Evolutionary conservation across 2,888 invertebrate genomes (phyloP), one percentile per base, ranked within the genome.

Genomic region (Cacoxenus indagator): DNA sequence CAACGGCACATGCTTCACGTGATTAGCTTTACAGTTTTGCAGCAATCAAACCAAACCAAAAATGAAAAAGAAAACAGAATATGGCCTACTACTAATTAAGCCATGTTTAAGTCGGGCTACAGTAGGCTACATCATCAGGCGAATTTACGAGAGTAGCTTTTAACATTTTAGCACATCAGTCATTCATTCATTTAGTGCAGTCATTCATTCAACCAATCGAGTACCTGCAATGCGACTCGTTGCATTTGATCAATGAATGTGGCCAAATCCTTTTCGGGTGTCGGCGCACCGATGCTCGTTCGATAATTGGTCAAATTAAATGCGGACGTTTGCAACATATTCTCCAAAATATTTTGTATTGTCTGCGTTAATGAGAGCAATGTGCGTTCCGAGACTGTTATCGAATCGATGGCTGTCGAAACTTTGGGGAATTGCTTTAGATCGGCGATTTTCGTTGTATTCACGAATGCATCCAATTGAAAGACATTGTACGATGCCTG

Each of bases 401-500:
- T 86, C 2, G 84, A 81, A 79, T 85, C 85, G 75, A 88, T 85
- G 76, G 88, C 87, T 37, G 82, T 78, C 54, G 86, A 86, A 51
- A 88, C 85, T 78, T 87, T 86, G 26, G 86, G 86, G 77, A 86
- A 88, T 81, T 88, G 86, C 74, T 85, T 86, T 68, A 87, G 79
- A 80, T 87, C 87, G 73, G 85, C 85, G 75, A 87, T 90, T 77
- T 91, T 91, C 78, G 93, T 92, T 59, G 94, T 89, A 84, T 94
- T 92, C 71, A 93, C 89, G 73, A 93, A 90, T 82, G 91, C 91
- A 76, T 92, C 91, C 75, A 95, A 88, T 86, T 92, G 92, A 83
- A 94, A 93, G 27, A 93, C 92, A 54, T 90, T 89, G 88, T 94
- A 95, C n/a, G 92, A 92, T 72, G 94, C 91, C 76, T 91, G 90